Evolutionary conservation across 2,797 vertebrate genomes (phyloP), one percentile per base, ranked within the genome.

Genomic region (Eidolon dupreanum): DNA sequence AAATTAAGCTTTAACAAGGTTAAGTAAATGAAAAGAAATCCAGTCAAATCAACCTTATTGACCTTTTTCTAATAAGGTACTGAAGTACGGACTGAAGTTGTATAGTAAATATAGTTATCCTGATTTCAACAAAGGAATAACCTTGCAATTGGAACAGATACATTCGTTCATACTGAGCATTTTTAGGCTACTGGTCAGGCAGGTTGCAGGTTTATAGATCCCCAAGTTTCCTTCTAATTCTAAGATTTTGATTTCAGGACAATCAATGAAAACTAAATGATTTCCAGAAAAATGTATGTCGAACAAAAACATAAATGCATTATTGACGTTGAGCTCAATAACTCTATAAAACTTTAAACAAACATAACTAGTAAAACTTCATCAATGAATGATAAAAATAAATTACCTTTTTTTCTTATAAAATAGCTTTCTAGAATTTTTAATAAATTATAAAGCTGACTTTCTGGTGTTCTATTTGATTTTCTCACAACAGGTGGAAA

Each of bases 11-110:
- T 5, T 31, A 85, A 10, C 8, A 87, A 88, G 16, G 12, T 63
- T 86, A 95, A 90, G 55, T 49, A 89, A 74, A 49, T 61, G 86
- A 74, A 10, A 83, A 95, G 20, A 71, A 90, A 49, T 36, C 7
- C 53, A 93, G 2, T 79, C 19, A 70, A 61, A 38, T 61, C 17
- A 66, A 79, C 0, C 9, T 75, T 57, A 79, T 26, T 90, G 65
- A 66, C 28, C 70, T 95, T 88, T 86, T 85, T 91, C 68, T 88
- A 94, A 75, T 74, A 53, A 96, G 22, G 28, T 55, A 68, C 6
- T 36, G 22, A 68, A 63, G 38, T 71, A 82, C 24, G 41, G n/a
- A 88, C 33, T 73, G 5, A 93, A 41, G 12, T 61, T 46, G 9
- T 28, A 86, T 5, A 89, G 11, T 51, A 92, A 85, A 77, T 65